phyloP scores from a whole-genome alignment of 2,797 vertebrate species.

The Tadarida brasiliensis region DNA sequence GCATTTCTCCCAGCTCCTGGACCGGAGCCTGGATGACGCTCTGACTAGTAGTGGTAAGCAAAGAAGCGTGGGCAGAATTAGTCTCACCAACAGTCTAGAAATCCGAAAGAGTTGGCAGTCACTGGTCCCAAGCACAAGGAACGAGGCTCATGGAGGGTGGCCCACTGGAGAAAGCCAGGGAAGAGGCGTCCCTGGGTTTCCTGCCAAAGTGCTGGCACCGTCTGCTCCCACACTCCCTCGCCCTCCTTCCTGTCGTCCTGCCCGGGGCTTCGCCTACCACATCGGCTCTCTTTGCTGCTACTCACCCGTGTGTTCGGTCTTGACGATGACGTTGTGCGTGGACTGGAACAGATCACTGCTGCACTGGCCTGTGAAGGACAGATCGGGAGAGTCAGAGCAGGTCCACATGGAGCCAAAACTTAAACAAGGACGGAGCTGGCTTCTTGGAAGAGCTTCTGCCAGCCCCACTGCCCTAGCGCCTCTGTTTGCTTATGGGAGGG shows the following conservation, averaged over 20 bases:
- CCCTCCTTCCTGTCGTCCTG: background rate
- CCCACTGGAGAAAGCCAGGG: background rate
- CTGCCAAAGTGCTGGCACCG: background rate
- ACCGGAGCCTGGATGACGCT: background rate
- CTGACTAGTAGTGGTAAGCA: background rate
- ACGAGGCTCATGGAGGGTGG: background rate
- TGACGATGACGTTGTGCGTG: constrained; percentile 90
- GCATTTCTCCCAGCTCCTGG: background rate
- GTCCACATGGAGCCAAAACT: background rate
- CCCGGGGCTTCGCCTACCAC: background rate
- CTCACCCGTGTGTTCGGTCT: constrained; percentile 91
- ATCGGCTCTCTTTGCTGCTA: background rate
- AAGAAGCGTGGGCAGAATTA: background rate
- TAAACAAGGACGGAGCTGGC: background rate
- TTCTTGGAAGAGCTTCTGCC: background rate
- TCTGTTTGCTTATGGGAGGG: background rate
- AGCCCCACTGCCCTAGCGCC: background rate
- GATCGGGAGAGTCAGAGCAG: constrained; percentile 52
- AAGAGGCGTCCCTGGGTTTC: background rate
- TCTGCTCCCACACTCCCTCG: background rate
- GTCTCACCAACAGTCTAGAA: background rate
- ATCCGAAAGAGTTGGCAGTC: background rate
- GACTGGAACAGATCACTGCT: constrained; percentile 90
- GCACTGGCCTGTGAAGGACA: constrained; percentile 89
- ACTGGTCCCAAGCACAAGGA: background rate